Evolutionary conservation across 2,888 invertebrate genomes (phyloP).

Genomic region (Habroteleia sp.): DNA sequence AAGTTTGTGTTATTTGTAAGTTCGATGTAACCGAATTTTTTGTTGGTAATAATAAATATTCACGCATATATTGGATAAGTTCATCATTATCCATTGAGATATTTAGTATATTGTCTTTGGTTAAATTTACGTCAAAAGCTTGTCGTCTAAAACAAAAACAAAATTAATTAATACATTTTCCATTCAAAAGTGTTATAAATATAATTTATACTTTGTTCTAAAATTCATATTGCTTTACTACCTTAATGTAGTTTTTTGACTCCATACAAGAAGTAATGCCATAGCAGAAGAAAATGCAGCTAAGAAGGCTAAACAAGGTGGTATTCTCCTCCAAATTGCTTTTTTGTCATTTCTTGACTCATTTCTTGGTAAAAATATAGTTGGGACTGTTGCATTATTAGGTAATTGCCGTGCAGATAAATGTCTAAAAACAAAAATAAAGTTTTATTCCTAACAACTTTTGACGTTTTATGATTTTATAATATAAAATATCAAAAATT

Average conservation of each 20-base stretch:
- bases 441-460: too few species aligned
- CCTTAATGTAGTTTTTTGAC: conserved; percentile 88
- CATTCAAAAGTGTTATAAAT: too few species aligned
- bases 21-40: conserved; percentile 73
- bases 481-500: too few species aligned
- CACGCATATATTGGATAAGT: conserved; percentile 88
- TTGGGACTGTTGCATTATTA: conserved; percentile 18
- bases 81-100: conserved; percentile 89
- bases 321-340: conserved; percentile 81
- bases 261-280: conserved; percentile 89
- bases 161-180: too few species aligned
- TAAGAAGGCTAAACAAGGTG: conserved; percentile 88
- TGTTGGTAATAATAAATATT: conserved; percentile 84
- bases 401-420: conserved; percentile 14
- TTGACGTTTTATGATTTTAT: too few species aligned
- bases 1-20: conserved; percentile 80
- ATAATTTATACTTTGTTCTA: too few species aligned
- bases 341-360: conserved; percentile 70
- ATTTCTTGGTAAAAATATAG: conserved; percentile 40
- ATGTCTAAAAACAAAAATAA: conserved; percentile 64
- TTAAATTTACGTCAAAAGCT: conserved; percentile 91
- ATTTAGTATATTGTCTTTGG: conserved; percentile 87
- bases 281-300: conserved; percentile 91
- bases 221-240: conserved; percentile 74
- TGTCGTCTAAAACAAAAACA: conserved; percentile 79